A percentile compares a stretch with the other conserved stretches of the same genome.
These are phyloP conservation scores for Silvanus unidentatus DNA, from an alignment of 2,888 invertebrate species.

Conservation along the genomic window DNA sequence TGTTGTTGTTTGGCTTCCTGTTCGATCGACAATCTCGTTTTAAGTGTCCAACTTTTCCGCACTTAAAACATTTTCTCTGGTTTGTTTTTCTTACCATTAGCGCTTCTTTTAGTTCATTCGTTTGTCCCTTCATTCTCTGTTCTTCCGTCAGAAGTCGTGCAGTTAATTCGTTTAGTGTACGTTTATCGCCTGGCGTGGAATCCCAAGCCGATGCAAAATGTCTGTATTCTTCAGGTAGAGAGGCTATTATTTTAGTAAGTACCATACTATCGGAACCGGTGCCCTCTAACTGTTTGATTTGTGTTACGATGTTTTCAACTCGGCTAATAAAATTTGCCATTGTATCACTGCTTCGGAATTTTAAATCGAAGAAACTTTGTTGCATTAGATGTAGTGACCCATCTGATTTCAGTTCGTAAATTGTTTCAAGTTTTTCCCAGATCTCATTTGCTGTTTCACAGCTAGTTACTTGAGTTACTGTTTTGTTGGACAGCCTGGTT, in stretches of 20 bases:
- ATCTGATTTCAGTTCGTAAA: constrained; percentile 35
- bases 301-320: constrained; percentile 5
- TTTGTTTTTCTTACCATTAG: constrained; percentile 1
- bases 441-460: constrained; percentile 27
- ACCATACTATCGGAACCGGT: constrained; percentile 27
- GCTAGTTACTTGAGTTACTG: constrained; percentile 23
- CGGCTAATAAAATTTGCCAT: constrained; percentile 29
- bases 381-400: constrained; percentile 34
- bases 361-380: constrained; percentile 29
- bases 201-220: constrained; percentile 36
- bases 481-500: constrained; percentile 19
- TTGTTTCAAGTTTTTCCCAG: constrained; percentile 27
- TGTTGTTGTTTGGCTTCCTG: constrained; percentile 1
- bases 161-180: constrained; percentile 13
- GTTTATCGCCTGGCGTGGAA: constrained; percentile 17
- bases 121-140: constrained; percentile 14
- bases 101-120: constrained; percentile 8
- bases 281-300: constrained; percentile 27
- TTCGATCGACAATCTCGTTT: constrained; percentile 5
- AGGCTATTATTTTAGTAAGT: constrained; percentile 33
- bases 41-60: constrained; percentile 12
- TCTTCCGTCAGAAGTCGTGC: constrained; percentile 22
- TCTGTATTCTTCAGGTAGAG: constrained; percentile 30
- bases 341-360: constrained; percentile 20
- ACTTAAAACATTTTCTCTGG: constrained; percentile 18